A percentile compares a stretch with the other conserved stretches of the same genome.
Evolutionary conservation across 1,140 invertebrate species (phyloP).

Genomic region (Hyphantria cunea): DNA sequence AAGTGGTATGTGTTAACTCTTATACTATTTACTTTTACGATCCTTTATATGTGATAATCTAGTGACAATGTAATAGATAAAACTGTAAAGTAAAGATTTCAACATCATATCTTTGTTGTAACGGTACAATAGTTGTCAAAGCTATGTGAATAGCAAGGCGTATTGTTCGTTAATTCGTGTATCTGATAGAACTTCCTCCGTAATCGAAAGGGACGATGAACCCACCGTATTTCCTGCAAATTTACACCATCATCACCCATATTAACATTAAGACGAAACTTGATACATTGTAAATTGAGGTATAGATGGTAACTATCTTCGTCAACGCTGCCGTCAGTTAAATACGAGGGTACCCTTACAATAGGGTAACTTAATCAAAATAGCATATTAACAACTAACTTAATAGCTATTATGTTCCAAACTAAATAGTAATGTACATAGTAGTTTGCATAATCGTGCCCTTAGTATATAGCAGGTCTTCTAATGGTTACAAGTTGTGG

Average conservation of each 20-base stretch:
- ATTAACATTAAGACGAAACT: constrained; percentile 15
- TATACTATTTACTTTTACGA: no score
- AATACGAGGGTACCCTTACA: constrained; percentile 16
- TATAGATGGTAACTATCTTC: constrained; percentile 18
- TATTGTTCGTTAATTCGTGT: no score
- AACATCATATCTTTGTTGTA: no score
- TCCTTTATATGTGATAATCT: no score
- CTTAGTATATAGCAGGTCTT: constrained; percentile 29
- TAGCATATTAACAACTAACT: constrained; percentile 28
- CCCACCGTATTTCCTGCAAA: neutral
- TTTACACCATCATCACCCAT: constrained; percentile 12
- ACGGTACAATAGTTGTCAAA: no score
- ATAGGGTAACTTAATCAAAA: constrained; percentile 31
- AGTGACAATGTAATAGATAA: neutral
- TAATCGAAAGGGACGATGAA: no score
- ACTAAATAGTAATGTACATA: constrained; percentile 25
- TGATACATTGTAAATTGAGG: constrained; percentile 15
- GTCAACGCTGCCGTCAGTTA: constrained; percentile 16
- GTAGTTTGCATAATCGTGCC: constrained; percentile 27
- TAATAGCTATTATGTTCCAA: constrained; percentile 28
- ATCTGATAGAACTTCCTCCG: no score
- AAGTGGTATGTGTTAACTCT: no score
- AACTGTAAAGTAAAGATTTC: neutral
- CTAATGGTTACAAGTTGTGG: constrained; percentile 30
- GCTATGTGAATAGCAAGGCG: no score